Evolutionary conservation across 2,113 vertebrate species (phyloP), one percentile per base, ranked within the genome.

Genomic region (Marmota monax): DNA sequence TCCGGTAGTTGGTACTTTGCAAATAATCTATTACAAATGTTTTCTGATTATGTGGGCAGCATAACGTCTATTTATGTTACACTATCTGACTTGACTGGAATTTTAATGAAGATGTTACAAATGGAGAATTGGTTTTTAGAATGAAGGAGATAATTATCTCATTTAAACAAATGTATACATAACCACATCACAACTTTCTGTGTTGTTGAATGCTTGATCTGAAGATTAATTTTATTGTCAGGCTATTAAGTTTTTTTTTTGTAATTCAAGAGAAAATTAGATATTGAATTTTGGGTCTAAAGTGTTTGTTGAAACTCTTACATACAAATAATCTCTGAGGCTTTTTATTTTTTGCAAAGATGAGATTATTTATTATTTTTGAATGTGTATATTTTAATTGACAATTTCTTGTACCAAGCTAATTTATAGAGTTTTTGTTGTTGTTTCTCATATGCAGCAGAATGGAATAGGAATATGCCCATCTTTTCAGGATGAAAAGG

Each of bases 151-250:
- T 92, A 76, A 92, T 95, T 67, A 65, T 56, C 7, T 20, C 32
- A 69, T 37, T 94, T 63, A 86, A 82, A 67, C 25, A 82, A 61
- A 85, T 17, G 79, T n/a, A 48, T 22, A 58, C 42, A 78, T 20
- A 79, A 84, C 29, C 29, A 74, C 0, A 79, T 94, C 23, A 72
- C 22, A 96, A 39, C 9, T 79, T 51, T 70, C 58, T 95, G 23
- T 80, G 8, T 73, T 92, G 23, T 56, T 82, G 58, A 88, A 82
- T 82, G 61, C 51, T 95, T 92, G n/a, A n/a, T 72, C 88, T 88
- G 51, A 92, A 95, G 70, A 92, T 94, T 84, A 84, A 70, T 84
- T 88, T 85, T 92, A 58, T 27, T 78, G 58, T 91, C 56, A 93
- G 11, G n/a, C 2, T 13, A 93, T 88, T 88, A 53, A 56, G 32